Conservation (phyloP, 2,797 vertebrate species). For the Muraenolepis orangiensis region DNA sequence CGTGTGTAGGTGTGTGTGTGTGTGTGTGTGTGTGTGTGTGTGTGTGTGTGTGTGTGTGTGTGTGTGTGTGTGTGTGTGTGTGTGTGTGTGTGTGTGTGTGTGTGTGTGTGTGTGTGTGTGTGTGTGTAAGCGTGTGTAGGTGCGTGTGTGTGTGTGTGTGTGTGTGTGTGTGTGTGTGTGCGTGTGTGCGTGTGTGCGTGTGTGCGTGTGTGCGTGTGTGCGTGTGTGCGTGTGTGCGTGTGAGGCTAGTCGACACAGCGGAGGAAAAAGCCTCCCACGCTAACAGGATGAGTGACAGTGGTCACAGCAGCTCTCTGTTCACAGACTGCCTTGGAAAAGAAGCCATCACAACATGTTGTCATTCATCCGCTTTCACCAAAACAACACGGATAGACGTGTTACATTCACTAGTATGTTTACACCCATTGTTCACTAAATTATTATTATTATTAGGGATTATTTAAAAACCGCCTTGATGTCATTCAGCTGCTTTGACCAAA, state of each 20-base stretch:
- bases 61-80: constrained; percentile 38
- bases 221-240: constrained; percentile 42
- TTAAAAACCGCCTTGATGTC: too few relatives aligned
- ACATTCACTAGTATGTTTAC: background rate
- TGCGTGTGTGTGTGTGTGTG: constrained; percentile 24
- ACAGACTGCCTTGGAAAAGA: constrained; percentile 11
- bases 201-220: constrained; percentile 13
- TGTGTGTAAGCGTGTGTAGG: constrained; percentile 16
- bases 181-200: constrained; percentile 30
- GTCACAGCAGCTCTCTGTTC: constrained; percentile 56
- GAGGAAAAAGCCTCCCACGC: constrained; percentile 82
- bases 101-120: constrained; percentile 28
- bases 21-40: constrained; percentile 28
- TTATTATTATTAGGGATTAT: too few relatives aligned
- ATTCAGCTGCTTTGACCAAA: too few relatives aligned
- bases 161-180: constrained; percentile 29
- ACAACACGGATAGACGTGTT: background rate
- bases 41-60: constrained; percentile 22
- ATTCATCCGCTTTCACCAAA: background rate
- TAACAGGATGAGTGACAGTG: constrained; percentile 76
- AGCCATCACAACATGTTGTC: background rate
- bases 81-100: constrained; percentile 22
- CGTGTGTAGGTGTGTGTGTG: constrained; percentile 18
- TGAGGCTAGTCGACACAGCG: constrained; percentile 66
- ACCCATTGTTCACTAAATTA: background rate